A percentile compares a stretch with the other conserved stretches of the same genome.
Evolutionary conservation across 1,140 invertebrate genomes (phyloP).

Genomic region (Drosophila obscura): DNA sequence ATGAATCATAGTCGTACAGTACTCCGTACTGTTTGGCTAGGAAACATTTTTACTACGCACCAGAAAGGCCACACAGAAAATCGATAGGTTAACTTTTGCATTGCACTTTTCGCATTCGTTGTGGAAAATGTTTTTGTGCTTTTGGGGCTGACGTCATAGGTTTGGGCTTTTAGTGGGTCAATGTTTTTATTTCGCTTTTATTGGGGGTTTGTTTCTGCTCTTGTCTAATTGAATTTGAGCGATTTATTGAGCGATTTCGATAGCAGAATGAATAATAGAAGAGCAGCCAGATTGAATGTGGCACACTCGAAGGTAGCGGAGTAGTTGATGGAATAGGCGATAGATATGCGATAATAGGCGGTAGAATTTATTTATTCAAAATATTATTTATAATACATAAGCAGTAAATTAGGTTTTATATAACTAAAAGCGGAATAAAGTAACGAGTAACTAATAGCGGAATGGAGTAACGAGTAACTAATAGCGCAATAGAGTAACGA

Average conservation of each 20-base stretch:
- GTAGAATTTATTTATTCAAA: too few species aligned
- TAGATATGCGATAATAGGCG: too few species aligned
- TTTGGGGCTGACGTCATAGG: slow-evolving; percentile 60
- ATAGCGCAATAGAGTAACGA: too few species aligned
- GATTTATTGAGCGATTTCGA: slow-evolving; percentile 27
- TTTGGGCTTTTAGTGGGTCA: slow-evolving; percentile 64
- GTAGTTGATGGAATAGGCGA: too few species aligned
- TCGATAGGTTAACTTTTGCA: slow-evolving; percentile 50
- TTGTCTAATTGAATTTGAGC: slow-evolving; percentile 66
- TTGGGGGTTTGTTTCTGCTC: slow-evolving; percentile 18
- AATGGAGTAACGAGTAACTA: too few species aligned
- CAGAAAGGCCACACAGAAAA: slow-evolving; percentile 42
- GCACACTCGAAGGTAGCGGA: neutral
- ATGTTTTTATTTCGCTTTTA: slow-evolving; percentile 60
- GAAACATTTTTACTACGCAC: slow-evolving; percentile 3
- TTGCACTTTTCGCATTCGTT: slow-evolving; percentile 57
- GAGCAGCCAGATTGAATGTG: neutral
- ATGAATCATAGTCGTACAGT: neutral
- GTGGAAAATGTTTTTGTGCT: neutral
- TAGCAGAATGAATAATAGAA: neutral
- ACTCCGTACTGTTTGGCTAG: neutral
- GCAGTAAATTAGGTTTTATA: too few species aligned
- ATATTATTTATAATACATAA: too few species aligned
- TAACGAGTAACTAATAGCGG: too few species aligned
- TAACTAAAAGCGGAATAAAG: too few species aligned